Base-by-base conservation (phyloP, 2,888 invertebrate species). In the Steromphala cineraria region DNA sequence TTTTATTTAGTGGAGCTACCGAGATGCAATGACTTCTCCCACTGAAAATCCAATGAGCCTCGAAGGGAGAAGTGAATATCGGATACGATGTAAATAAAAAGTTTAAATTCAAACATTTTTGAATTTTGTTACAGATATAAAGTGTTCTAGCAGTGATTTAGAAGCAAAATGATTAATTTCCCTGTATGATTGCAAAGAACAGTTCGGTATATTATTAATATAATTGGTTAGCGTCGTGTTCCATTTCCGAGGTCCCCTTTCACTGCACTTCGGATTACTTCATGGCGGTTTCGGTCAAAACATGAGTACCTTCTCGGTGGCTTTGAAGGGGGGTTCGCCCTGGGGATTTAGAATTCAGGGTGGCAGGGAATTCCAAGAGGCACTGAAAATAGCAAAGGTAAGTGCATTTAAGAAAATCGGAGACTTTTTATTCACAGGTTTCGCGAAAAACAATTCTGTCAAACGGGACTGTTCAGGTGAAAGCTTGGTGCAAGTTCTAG, bases 261-360 rank as follows among this genome's bases (percentile, higher is more conserved):
- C 55, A 24, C 56, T 55, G 67, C 56, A 62, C 79, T 74, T 81
- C 75, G 75, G 75, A 75, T 40, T 74, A 67, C 80, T 83, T 82
- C 75, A 83, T 85, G 85, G 85, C 85, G 83, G 85, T 90, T 89
- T 89, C 87, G 88, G 88, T 86, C 81, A 83, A 86, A 87, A 85
- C 87, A 89, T 85, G 87, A 92, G 89, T 90, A 88, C 89, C 82
- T 91, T 89, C 87, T 89, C 88, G 78, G 96, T 97, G 93, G 95
- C 95, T 92, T 94, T 97, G 92, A 95, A 95, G 92, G 97, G 97
- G 88, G 97, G 97, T 85, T 95, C 96, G 93, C 97, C 97, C 88
- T 97, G 97, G 97, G 97, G 97, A 91, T 97, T 97, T 94, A 96
- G 97, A 87, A 96, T 97, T 96, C 96, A 96, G 93, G 97, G 97